Conservation (phyloP, 2,888 invertebrate genomes). For the Synergus laeviventris region DNA sequence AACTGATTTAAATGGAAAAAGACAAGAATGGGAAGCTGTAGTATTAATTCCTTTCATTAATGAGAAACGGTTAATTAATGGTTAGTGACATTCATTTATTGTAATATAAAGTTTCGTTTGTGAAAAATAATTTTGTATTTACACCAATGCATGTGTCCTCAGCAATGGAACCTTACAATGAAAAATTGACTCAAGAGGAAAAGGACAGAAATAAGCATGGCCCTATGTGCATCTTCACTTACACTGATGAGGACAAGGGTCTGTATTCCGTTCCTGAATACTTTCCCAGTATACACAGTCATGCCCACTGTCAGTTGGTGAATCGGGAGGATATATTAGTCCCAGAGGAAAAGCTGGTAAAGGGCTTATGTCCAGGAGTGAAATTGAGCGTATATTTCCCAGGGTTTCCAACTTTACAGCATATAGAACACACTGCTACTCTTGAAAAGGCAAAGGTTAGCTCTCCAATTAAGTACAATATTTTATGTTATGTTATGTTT, state of each 20-base stretch:
- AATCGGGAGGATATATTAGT: constrained; percentile 80
- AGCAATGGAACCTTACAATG: constrained; percentile 86
- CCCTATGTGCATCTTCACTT: constrained; percentile 89
- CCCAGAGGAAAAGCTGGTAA: constrained; percentile 79
- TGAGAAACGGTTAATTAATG: constrained; percentile 78
- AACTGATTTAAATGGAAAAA: constrained; percentile 97
- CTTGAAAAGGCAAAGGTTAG: constrained; percentile 71
- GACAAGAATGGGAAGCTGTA: constrained; percentile 97
- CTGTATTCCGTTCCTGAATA: constrained; percentile 79
- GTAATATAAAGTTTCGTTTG: background rate
- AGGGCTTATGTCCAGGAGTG: constrained; percentile 85
- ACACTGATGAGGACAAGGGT: constrained; percentile 81
- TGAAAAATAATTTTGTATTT: constrained; percentile 11
- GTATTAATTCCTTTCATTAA: constrained; percentile 96
- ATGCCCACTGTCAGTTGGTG: constrained; percentile 78
- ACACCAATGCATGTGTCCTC: constrained; percentile 18
- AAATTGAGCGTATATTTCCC: constrained; percentile 85
- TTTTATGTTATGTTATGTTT: background rate
- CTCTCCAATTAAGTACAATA: background rate
- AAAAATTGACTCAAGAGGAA: constrained; percentile 84
- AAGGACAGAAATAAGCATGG: constrained; percentile 88
- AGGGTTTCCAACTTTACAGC: constrained; percentile 95
- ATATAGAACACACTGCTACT: constrained; percentile 86
- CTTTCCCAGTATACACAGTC: constrained; percentile 80
- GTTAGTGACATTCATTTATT: constrained; percentile 52